Base-by-base conservation (phyloP, 2,888 invertebrate genomes). In the Agriotes lineatus region DNA sequence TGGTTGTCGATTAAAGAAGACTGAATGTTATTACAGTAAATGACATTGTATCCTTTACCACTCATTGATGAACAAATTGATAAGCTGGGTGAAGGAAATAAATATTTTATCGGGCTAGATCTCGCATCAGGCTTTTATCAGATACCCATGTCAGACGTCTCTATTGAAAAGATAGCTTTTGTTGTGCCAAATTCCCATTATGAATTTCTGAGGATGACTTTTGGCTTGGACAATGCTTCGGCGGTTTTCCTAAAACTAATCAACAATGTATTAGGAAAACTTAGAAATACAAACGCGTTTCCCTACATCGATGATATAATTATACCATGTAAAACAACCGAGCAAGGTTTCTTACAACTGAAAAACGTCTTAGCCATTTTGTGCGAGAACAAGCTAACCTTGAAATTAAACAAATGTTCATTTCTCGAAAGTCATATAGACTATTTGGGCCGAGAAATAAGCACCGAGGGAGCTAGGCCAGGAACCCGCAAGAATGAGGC, bases 181-280 rank as follows among this genome's bases (percentile, higher is more conserved):
- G 72, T 72, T 7, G 72, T 75, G 1, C 74, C 72, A 22, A 44
- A 67, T 9, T 79, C 78, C n/a, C 81, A 81, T 60, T 80, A 72
- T 37, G 77, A 81, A 57, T 82, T 75, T 35, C 65, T 60, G 1
- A 58, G 79, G 9, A 77, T 81, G 75, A 78, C 78, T 0, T 80
- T 82, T 66, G 81, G 78, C 0, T 74, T 83, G 3, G 80, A 78
- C 72, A 81, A 81, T 59, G 80, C 82, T 0, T 82, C 82, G 0
- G 78, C 79, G 0, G 82, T 82, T 0, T 82, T 84, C 50, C 83
- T 83, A 72, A 56, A 81, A 2, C 65, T 81, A 12, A 83, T 83
- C 82, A 79, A 83, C 35, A 77, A 22, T 3, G 52, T 52, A 1
- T 19, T 52, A 30, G 20, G 18, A 14, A 20, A 20, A 1, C 6